These are phyloP conservation scores for Drosophila fuyamai DNA, from an alignment of 1,140 invertebrate species.

Conservation along the genomic window DNA sequence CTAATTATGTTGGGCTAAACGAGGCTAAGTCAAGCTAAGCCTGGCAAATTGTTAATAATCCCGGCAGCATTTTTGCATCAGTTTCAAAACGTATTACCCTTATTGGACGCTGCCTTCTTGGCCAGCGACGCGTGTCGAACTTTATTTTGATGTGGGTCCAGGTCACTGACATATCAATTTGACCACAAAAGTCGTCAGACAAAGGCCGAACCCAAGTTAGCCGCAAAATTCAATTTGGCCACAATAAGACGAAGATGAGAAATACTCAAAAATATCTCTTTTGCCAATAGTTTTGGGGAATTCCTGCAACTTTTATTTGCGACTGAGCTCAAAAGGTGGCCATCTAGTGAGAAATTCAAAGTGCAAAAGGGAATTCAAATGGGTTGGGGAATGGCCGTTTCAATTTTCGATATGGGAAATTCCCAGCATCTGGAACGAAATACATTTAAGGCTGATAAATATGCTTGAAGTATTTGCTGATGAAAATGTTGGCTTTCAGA, in stretches of 20 bases:
- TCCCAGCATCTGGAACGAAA: slow-evolving; percentile 15
- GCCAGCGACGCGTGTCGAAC: slow-evolving; percentile 42
- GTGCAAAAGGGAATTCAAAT: slow-evolving; percentile 37
- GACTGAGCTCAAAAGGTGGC: slow-evolving; percentile 42
- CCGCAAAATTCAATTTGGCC: slow-evolving; percentile 48
- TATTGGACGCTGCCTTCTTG: slow-evolving; percentile 1
- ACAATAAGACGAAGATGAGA: slow-evolving; percentile 33
- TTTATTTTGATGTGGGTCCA: slow-evolving; percentile 47
- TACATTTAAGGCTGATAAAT: slow-evolving; percentile 40
- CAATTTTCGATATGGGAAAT: slow-evolving; percentile 37
- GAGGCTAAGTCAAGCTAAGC: slow-evolving; percentile 28
- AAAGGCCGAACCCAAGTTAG: slow-evolving; percentile 32
- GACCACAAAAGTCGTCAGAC: slow-evolving; percentile 55
- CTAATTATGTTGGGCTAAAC: slow-evolving; percentile 42
- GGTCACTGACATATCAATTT: slow-evolving; percentile 57
- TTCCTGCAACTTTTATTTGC: slow-evolving; percentile 40
- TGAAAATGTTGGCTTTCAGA: slow-evolving; percentile 18
- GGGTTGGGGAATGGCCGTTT: slow-evolving; percentile 17
- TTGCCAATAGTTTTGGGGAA: slow-evolving; percentile 47
- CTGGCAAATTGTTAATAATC: slow-evolving; percentile 42
- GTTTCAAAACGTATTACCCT: slow-evolving; percentile 4
- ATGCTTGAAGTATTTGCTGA: slow-evolving; percentile 42
- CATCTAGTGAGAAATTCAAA: slow-evolving; percentile 32
- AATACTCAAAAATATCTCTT: slow-evolving; percentile 38
- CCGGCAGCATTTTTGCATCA: slow-evolving; percentile 19